Conservation (phyloP, 2,797 vertebrate species). For the Phoebastria nigripes region DNA sequence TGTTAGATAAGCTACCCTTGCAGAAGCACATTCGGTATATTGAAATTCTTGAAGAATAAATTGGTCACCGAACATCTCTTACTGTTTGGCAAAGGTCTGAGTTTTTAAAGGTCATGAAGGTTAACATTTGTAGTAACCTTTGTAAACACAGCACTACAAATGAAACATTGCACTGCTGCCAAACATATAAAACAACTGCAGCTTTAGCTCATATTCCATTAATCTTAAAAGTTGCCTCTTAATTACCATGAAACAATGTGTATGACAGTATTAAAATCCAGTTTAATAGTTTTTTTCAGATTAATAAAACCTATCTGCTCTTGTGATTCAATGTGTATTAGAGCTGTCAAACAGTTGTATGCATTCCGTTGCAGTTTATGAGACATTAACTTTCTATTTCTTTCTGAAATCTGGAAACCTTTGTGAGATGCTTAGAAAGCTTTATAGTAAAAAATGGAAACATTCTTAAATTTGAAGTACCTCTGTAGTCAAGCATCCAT, state of each 20-base stretch:
- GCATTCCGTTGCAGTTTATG: neutral
- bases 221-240: neutral
- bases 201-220: neutral
- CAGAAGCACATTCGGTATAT: neutral
- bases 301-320: neutral
- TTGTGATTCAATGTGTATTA: neutral
- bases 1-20: neutral
- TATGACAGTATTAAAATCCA: neutral
- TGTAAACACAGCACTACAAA: neutral
- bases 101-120: constrained; percentile 41
- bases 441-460: neutral
- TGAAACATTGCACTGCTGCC: neutral
- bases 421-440: neutral
- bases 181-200: neutral
- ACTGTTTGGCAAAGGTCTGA: neutral
- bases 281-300: neutral
- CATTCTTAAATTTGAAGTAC: neutral
- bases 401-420: neutral
- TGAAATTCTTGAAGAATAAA: neutral
- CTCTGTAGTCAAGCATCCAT: neutral
- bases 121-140: constrained; percentile 54
- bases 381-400: neutral
- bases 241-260: neutral
- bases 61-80: constrained; percentile 9
- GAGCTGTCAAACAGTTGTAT: neutral